Evolutionary conservation across 2,113 vertebrate genomes (phyloP).

Genomic region (Oxyura jamaicensis): DNA sequence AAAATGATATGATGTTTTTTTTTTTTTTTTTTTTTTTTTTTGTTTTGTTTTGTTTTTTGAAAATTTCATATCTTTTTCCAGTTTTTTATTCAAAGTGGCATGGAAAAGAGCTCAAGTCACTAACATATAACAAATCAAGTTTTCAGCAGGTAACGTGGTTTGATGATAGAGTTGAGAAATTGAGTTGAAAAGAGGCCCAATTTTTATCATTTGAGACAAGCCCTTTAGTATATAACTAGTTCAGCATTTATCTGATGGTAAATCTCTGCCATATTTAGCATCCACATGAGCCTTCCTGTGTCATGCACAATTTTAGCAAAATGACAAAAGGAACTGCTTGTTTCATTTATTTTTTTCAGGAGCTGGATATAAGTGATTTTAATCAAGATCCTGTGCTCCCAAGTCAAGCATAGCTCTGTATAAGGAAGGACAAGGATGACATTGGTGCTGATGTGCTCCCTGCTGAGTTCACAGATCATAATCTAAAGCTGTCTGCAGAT

Average conservation of each 20-base stretch:
- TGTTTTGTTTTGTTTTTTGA: too few relatives aligned
- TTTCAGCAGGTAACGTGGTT: not conserved
- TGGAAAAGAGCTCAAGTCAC: not conserved
- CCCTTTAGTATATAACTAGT: not conserved
- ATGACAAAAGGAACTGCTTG: not conserved
- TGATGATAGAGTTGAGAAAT: not conserved
- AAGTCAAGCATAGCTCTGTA: not conserved
- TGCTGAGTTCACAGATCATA: not conserved
- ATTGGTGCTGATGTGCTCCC: rapidly evolving
- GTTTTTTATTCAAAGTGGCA: not conserved
- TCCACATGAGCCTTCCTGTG: not conserved
- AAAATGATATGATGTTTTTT: not conserved
- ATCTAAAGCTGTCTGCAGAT: not conserved
- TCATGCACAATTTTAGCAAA: not conserved
- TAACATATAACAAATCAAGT: not conserved
- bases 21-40: too few relatives aligned
- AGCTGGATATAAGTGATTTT: not conserved
- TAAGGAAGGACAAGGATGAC: not conserved
- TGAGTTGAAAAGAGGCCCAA: not conserved
- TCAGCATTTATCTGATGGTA: not conserved
- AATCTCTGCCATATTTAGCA: not conserved
- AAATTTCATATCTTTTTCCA: not conserved
- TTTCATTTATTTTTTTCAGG: not conserved
- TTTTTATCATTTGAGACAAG: not conserved
- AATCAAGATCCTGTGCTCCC: not conserved